A percentile compares a stretch with the other conserved stretches of the same genome.
phyloP scores from a whole-genome alignment of 2,113 vertebrate genomes.

The Mormyrus iriodes region DNA sequence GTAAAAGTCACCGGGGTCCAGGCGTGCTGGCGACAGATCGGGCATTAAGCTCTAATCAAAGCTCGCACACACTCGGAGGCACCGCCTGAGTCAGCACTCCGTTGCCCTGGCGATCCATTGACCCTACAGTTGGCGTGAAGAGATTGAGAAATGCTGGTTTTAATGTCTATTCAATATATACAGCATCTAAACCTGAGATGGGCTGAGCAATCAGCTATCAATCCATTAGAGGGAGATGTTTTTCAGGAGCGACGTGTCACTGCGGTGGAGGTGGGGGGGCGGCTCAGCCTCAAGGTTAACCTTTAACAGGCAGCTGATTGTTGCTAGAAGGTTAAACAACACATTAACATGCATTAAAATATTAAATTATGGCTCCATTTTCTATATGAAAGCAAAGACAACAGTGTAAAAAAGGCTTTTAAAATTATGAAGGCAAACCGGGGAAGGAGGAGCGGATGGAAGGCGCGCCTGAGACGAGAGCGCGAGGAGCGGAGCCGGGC shows the following conservation, averaged over 20 bases:
- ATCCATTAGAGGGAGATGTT: conserved; percentile 83
- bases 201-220: conserved; percentile 81
- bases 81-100: conserved; percentile 83
- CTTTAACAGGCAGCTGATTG: conserved; percentile 72
- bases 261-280: conserved; percentile 70
- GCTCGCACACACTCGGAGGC: conserved; percentile 59
- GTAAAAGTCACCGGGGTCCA: conserved; percentile 26
- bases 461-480: neutral
- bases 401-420: conserved; percentile 74
- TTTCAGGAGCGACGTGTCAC: conserved; percentile 79
- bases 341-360: conserved; percentile 75
- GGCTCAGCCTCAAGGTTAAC: conserved; percentile 81
- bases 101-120: conserved; percentile 82
- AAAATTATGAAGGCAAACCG: conserved; percentile 66
- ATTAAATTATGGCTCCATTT: conserved; percentile 72
- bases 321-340: conserved; percentile 72
- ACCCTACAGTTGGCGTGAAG: conserved; percentile 78
- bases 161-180: conserved; percentile 96
- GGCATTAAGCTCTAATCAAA: conserved; percentile 76
- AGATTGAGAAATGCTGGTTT: conserved; percentile 90
- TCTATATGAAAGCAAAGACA: conserved; percentile 65
- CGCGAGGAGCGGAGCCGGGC: conserved; percentile 14
- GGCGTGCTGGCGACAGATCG: conserved; percentile 57
- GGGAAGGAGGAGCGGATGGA: conserved; percentile 41
- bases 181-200: conserved; percentile 75